phyloP scores from a whole-genome alignment of 30 jellyfish, hydroid and myxozoan species.

The Calvadosia cruxmelitensis region DNA sequence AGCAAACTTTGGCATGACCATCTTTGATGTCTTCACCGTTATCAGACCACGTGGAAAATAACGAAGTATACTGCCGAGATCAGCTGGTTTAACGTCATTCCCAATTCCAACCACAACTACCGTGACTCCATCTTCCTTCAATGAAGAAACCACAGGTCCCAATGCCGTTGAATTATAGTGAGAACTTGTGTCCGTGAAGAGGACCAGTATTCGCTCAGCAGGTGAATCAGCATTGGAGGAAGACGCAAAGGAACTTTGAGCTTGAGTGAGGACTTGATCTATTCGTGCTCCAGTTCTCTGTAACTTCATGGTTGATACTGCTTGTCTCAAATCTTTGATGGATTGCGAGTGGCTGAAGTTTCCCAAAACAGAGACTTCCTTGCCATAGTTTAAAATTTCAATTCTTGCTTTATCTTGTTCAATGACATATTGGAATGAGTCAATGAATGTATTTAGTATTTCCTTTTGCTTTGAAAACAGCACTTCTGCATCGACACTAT shows the following conservation, averaged over 20 bases:
- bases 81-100: constrained; percentile 27
- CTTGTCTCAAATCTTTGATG: constrained; percentile 8
- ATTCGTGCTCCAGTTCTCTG: constrained; percentile 30
- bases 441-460: constrained; percentile 37
- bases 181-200: constrained; percentile 57
- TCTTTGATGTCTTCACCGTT: constrained; percentile 47
- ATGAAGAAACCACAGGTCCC: constrained; percentile 16
- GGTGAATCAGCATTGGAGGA: constrained; percentile 9
- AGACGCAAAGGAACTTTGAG: constrained; percentile 27
- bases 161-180: constrained; percentile 4
- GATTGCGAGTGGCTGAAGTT: constrained; percentile 19
- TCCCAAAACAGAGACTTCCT: constrained; percentile 22
- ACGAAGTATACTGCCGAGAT: constrained; percentile 21
- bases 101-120: constrained; percentile 51
- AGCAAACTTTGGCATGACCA: constrained; percentile 23
- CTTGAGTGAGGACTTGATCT: constrained; percentile 26
- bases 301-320: constrained; percentile 9
- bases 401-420: constrained; percentile 25
- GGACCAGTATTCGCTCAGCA: constrained; percentile 21
- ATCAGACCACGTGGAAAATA: constrained; percentile 16
- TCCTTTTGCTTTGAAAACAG: constrained; percentile 51
- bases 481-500: constrained; percentile 66
- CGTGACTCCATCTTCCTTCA: constrained; percentile 46
- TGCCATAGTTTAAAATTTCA: constrained; percentile 32
- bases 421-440: constrained; percentile 52